phyloP scores from a whole-genome alignment of 2,888 invertebrate genomes.

The Alloscopus bannaensis region DNA sequence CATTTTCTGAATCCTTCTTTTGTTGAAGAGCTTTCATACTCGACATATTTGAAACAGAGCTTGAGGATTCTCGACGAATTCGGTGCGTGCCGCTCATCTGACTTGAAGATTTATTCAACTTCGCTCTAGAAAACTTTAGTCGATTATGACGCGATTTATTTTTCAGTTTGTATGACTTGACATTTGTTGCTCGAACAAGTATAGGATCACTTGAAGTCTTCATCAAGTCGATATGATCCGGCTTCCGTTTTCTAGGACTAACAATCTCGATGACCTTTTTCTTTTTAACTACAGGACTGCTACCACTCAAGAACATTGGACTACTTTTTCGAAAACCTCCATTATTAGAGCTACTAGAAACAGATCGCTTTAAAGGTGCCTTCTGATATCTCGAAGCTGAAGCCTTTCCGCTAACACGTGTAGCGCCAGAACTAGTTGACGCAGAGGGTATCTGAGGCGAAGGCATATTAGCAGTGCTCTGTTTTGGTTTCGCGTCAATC shows the following conservation, averaged over 20 bases:
- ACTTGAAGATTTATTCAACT: conserved; percentile 19
- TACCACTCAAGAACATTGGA: not conserved
- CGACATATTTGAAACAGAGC: conserved; percentile 1
- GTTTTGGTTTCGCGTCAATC: too few species aligned
- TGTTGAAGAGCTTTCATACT: conserved; percentile 13
- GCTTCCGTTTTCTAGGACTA: conserved; percentile 52
- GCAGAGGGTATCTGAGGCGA: too few species aligned
- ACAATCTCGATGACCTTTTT: conserved; percentile 56
- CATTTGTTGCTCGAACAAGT: conserved; percentile 42
- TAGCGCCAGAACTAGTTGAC: too few species aligned
- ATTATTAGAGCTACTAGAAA: not conserved
- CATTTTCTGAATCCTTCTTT: conserved; percentile 31
- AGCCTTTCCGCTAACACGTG: too few species aligned
- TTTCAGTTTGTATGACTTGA: conserved; percentile 39
- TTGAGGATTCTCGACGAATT: conserved; percentile 38
- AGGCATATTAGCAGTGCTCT: not conserved
- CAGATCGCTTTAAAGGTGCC: conserved; percentile 17
- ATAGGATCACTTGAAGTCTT: conserved; percentile 53
- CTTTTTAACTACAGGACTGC: conserved; percentile 25
- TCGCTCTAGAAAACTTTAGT: conserved; percentile 47
- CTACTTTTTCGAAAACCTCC: conserved; percentile 26
- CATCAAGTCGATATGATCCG: conserved; percentile 43
- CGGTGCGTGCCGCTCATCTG: conserved; percentile 15
- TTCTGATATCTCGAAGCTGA: conserved; percentile 4
- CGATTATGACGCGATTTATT: conserved; percentile 40